Evolutionary conservation across 2,888 invertebrate genomes (phyloP).

Genomic region (Chaitophorus viminalis): DNA sequence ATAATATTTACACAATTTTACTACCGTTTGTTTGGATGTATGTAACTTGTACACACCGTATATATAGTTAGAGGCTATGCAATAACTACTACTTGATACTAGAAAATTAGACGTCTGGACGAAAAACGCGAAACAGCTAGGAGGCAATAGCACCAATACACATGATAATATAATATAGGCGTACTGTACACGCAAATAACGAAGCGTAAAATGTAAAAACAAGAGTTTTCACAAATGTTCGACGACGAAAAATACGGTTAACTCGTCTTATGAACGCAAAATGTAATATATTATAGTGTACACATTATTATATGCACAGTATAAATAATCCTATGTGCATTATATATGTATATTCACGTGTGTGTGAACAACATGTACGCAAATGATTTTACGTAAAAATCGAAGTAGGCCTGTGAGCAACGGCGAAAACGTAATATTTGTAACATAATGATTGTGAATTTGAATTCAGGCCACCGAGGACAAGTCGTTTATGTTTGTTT

Average conservation of each 20-base stretch:
- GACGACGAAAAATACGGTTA: neutral
- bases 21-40: neutral
- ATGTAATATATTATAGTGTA: neutral
- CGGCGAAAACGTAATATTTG: neutral
- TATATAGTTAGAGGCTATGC: too few relatives aligned
- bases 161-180: neutral
- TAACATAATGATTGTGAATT: neutral
- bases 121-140: too few relatives aligned
- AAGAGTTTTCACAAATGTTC: neutral
- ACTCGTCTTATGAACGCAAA: neutral
- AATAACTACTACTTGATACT: neutral
- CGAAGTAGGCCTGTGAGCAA: neutral
- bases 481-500: conserved; percentile 6
- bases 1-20: neutral
- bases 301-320: neutral
- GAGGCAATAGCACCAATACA: too few relatives aligned
- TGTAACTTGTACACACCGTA: neutral
- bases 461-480: conserved; percentile 1
- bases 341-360: neutral
- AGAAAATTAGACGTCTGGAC: neutral
- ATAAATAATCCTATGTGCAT: neutral
- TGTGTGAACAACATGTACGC: neutral
- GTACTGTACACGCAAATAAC: neutral
- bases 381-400: neutral
- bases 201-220: neutral